Conservation (phyloP, 2,797 vertebrate genomes). For the Cercopithecus neglectus region DNA sequence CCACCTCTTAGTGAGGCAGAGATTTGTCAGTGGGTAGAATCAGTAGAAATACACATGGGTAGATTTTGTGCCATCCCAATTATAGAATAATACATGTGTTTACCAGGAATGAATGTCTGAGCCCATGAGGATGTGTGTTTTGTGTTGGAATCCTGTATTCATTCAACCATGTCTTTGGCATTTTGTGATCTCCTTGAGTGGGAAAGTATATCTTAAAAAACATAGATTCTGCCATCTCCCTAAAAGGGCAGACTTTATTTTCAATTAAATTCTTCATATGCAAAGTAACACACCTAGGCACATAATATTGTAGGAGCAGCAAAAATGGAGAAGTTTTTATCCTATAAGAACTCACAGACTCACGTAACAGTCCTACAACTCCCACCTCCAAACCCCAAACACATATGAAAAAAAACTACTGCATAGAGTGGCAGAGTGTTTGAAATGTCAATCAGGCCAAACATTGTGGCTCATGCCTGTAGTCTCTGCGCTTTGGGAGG, state of each 20-base stretch:
- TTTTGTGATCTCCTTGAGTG: background rate
- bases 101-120: background rate
- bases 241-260: background rate
- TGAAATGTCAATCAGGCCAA: background rate
- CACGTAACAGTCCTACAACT: background rate
- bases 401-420: background rate
- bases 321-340: background rate
- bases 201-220: background rate
- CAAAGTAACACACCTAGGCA: background rate
- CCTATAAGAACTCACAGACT: background rate
- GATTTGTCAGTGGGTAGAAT: background rate
- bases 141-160: background rate
- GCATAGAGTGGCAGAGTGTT: background rate
- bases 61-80: background rate
- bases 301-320: background rate
- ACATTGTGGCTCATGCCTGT: background rate
- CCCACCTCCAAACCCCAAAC: background rate
- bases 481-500: background rate
- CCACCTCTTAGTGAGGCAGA: background rate
- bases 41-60: background rate
- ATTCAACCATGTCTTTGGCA: background rate
- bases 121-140: background rate
- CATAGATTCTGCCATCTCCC: background rate
- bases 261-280: background rate
- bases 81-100: background rate